Percentiles rank a stretch among this genome's conserved stretches.
These are phyloP conservation scores for Dermatophagoides farinae DNA, from an alignment of 1,140 invertebrate species.

Conservation along the genomic window DNA sequence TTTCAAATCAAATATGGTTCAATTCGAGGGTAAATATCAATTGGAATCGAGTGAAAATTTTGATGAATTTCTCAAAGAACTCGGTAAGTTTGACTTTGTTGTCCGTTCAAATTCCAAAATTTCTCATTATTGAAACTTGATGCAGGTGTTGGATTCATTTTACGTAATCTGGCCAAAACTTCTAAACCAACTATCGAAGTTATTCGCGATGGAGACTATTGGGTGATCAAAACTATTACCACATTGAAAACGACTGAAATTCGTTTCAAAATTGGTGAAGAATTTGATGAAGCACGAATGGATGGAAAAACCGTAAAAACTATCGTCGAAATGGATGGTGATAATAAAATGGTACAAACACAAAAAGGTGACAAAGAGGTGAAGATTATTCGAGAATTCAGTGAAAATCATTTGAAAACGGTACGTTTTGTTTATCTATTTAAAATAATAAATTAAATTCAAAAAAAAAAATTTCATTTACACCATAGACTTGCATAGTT, in stretches of 20 bases:
- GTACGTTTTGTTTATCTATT: background rate
- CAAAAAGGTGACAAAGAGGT: slow-evolving; percentile 29
- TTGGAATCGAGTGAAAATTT: slow-evolving; percentile 2
- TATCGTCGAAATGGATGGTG: slow-evolving; percentile 18
- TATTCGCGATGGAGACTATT: slow-evolving; percentile 23
- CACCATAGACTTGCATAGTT: too few relatives aligned
- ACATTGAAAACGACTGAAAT: slow-evolving; percentile 59
- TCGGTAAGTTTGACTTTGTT: background rate
- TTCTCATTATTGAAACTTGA: background rate
- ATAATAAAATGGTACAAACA: slow-evolving; percentile 45
- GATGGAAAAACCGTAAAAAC: slow-evolving; percentile 57
- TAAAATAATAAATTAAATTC: too few relatives aligned
- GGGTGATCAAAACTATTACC: slow-evolving; percentile 50
- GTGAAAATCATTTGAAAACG: slow-evolving; percentile 4
- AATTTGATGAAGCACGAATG: slow-evolving; percentile 63
- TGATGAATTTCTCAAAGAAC: slow-evolving; percentile 9
- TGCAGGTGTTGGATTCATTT: slow-evolving; percentile 6
- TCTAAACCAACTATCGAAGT: slow-evolving; percentile 4
- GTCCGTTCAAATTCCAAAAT: background rate
- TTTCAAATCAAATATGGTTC: background rate
- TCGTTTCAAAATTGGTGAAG: slow-evolving; percentile 52
- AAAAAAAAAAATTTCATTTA: too few relatives aligned
- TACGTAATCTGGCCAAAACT: slow-evolving; percentile 10
- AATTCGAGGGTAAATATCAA: background rate
- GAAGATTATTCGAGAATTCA: slow-evolving; percentile 14